Evolutionary conservation across 2,797 vertebrate genomes (phyloP).

Genomic region (Enoplosus armatus): DNA sequence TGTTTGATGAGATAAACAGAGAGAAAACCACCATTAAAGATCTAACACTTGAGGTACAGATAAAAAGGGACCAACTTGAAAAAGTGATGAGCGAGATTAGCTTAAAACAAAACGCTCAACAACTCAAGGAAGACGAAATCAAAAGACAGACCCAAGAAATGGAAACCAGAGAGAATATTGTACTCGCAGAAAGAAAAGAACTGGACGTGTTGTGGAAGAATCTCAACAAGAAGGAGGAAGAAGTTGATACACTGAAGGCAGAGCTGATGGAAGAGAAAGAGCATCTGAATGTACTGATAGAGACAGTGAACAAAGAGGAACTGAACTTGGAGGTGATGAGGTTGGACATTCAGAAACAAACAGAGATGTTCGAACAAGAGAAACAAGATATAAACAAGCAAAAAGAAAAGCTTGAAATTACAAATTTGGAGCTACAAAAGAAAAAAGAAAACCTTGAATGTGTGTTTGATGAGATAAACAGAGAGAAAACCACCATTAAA

Average conservation of each 20-base stretch:
- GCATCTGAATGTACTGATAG: too few species aligned
- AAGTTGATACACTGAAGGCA: neutral
- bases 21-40: too few species aligned
- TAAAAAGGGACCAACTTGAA: neutral
- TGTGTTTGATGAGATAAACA: too few species aligned
- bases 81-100: neutral
- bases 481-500: too few species aligned
- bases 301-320: too few species aligned
- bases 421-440: neutral
- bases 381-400: neutral
- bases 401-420: neutral
- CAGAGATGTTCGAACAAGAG: neutral
- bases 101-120: slow-evolving; percentile 8
- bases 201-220: neutral
- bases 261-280: too few species aligned
- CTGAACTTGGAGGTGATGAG: neutral
- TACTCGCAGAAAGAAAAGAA: neutral
- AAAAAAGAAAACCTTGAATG: too few species aligned
- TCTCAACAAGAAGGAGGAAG: neutral
- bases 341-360: too few species aligned
- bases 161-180: neutral
- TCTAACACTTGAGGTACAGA: too few species aligned
- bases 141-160: slow-evolving; percentile 4
- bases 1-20: too few species aligned
- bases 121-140: slow-evolving; percentile 2